A percentile compares a stretch with the other conserved stretches of the same genome.
These are phyloP conservation scores for Salvator merianae DNA, from an alignment of 2,113 vertebrate genomes.

Conservation along the genomic window DNA sequence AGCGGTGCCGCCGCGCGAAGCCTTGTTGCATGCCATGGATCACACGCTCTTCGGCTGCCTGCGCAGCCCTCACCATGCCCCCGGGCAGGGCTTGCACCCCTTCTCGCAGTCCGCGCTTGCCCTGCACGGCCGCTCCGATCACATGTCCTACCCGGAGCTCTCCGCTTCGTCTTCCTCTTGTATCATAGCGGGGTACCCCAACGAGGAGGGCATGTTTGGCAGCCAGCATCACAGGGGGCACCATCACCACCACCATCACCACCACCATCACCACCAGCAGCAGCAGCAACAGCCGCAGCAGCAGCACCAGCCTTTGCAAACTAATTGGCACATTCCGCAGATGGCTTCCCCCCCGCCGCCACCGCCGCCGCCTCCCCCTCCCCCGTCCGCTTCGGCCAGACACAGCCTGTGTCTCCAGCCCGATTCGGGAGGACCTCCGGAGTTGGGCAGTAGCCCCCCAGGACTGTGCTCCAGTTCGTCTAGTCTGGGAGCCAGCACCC, in stretches of 20 bases:
- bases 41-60: conserved; percentile 98
- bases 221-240: conserved; percentile 86
- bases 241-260: conserved; percentile 80
- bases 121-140: conserved; percentile 94
- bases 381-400: conserved; percentile 71
- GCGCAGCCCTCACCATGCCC: conserved; percentile 89
- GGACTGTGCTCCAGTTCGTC: conserved; percentile 89
- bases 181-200: conserved; percentile 91
- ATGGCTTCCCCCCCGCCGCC: conserved; percentile 71
- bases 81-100: conserved; percentile 92
- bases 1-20: conserved; percentile 66
- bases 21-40: conserved; percentile 87
- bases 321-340: conserved; percentile 91
- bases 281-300: conserved; percentile 84
- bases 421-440: conserved; percentile 83
- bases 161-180: conserved; percentile 84
- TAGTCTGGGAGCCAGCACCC: conserved; percentile 84
- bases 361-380: background rate
- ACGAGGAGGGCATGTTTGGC: conserved; percentile 90
- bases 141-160: conserved; percentile 96
- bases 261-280: conserved; percentile 86
- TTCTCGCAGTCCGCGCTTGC: conserved; percentile 92
- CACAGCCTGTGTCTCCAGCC: conserved; percentile 91
- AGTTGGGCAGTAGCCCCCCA: conserved; percentile 87
- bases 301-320: conserved; percentile 84